A percentile compares a stretch with the other conserved stretches of the same genome.
These are phyloP conservation scores for Diplosoma virens DNA, from an alignment of 23 tunicate genomes.

Conservation along the genomic window DNA sequence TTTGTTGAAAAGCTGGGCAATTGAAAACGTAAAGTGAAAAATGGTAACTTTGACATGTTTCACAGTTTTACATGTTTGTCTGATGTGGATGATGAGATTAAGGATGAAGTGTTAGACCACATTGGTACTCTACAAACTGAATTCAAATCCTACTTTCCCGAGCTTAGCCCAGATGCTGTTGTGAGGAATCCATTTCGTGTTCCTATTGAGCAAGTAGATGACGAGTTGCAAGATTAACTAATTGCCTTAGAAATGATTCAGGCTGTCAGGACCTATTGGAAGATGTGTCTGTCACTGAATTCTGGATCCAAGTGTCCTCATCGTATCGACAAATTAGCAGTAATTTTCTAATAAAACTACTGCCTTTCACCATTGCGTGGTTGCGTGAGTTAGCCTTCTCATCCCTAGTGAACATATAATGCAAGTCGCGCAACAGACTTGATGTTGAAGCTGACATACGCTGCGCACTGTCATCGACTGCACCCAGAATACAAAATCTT, in stretches of 20 bases:
- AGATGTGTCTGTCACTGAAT: conserved; percentile 55
- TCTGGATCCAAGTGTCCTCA: conserved; percentile 33
- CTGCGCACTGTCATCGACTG: conserved; percentile 22
- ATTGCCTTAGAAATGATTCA: conserved; percentile 44
- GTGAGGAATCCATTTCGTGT: conserved; percentile 51
- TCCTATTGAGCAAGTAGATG: conserved; percentile 34
- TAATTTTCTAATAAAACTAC: conserved; percentile 39
- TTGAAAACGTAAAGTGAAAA: too few species aligned
- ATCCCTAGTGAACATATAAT: conserved; percentile 26
- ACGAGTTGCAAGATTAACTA: conserved; percentile 41
- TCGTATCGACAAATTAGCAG: conserved; percentile 34
- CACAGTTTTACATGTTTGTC: too few species aligned
- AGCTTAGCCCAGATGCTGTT: conserved; percentile 35
- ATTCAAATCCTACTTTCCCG: conserved; percentile 46
- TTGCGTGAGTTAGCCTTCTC: conserved; percentile 23
- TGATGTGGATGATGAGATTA: too few species aligned
- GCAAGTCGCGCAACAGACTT: conserved; percentile 19
- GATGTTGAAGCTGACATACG: conserved; percentile 22
- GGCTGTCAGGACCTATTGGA: conserved; percentile 50
- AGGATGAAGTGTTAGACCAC: too few species aligned
- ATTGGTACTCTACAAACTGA: too few species aligned
- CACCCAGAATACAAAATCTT: conserved; percentile 22
- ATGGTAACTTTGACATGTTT: too few species aligned
- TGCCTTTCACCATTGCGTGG: conserved; percentile 48
- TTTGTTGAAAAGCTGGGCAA: too few species aligned